Percentiles rank a stretch among this genome's conserved stretches.
Conservation (phyloP, 2,113 vertebrate species). For the Eretmochelys imbricata region DNA sequence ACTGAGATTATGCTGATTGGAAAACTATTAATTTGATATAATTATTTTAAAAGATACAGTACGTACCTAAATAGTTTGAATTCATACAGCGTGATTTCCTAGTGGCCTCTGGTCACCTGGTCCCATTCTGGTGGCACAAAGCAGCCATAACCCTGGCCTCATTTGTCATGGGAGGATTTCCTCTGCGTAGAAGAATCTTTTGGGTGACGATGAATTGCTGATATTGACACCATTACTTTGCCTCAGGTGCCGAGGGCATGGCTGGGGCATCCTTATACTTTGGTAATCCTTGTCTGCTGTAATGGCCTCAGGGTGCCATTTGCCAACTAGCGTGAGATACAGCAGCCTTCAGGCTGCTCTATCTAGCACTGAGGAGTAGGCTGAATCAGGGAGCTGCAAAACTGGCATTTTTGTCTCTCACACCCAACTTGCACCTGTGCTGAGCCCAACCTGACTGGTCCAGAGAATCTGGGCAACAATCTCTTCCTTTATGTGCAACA, state of each 20-base stretch:
- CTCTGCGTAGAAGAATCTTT: background rate
- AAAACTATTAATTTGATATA: too few relatives aligned
- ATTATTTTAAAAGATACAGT: too few relatives aligned
- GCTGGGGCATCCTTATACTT: background rate
- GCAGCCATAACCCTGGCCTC: background rate
- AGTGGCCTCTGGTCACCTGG: background rate
- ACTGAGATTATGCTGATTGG: too few relatives aligned
- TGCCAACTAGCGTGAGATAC: too few relatives aligned
- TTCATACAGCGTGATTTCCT: background rate
- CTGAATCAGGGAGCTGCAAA: background rate
- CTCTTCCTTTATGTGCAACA: background rate
- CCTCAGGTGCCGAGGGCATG: background rate
- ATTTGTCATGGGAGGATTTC: background rate
- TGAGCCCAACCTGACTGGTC: background rate
- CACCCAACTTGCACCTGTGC: background rate
- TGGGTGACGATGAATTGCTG: background rate
- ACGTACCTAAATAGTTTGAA: background rate
- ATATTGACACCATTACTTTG: background rate
- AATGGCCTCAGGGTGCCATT: background rate
- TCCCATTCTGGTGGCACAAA: background rate
- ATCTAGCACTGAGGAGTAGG: background rate
- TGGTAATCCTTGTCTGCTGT: background rate
- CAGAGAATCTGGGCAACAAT: background rate
- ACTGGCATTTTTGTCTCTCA: background rate
- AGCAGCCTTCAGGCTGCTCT: background rate